A percentile compares a stretch with the other conserved stretches of the same genome.
Conservation (phyloP, 2,888 invertebrate genomes). For the Apotomis betuletana region DNA sequence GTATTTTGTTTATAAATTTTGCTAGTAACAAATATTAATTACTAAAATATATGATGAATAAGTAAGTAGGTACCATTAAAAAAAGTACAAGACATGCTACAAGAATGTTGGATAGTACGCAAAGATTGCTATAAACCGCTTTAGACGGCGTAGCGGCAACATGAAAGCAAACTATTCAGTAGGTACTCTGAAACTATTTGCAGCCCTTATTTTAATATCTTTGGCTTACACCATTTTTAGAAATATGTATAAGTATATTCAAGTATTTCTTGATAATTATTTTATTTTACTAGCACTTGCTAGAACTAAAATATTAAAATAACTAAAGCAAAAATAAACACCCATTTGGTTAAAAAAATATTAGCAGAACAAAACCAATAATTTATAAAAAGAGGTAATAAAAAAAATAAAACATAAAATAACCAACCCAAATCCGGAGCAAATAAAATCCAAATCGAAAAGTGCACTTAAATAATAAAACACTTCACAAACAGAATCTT, state of each 20-base stretch:
- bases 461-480: slow-evolving; percentile 77
- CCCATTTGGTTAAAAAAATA: too few species aligned
- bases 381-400: slow-evolving; percentile 28
- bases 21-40: too few species aligned
- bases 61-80: not conserved
- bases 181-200: slow-evolving; percentile 4
- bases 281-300: too few species aligned
- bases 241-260: too few species aligned
- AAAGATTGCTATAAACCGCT: slow-evolving; percentile 14
- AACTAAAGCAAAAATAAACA: too few species aligned
- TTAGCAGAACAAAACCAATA: too few species aligned
- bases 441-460: slow-evolving; percentile 80
- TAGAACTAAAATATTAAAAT: too few species aligned
- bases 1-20: not conserved
- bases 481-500: slow-evolving; percentile 79
- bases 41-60: not conserved
- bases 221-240: too few species aligned
- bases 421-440: slow-evolving; percentile 81
- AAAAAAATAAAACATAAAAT: slow-evolving; percentile 57
- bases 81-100: not conserved
- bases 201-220: slow-evolving; percentile 3
- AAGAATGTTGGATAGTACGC: not conserved
- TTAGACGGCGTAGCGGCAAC: slow-evolving; percentile 12
- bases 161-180: slow-evolving; percentile 5
- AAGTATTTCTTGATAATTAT: too few species aligned